Percentiles rank a stretch among this genome's conserved stretches.
Evolutionary conservation across 1,140 invertebrate species (phyloP).

Genomic region (Caenorhabditis inopinata): DNA sequence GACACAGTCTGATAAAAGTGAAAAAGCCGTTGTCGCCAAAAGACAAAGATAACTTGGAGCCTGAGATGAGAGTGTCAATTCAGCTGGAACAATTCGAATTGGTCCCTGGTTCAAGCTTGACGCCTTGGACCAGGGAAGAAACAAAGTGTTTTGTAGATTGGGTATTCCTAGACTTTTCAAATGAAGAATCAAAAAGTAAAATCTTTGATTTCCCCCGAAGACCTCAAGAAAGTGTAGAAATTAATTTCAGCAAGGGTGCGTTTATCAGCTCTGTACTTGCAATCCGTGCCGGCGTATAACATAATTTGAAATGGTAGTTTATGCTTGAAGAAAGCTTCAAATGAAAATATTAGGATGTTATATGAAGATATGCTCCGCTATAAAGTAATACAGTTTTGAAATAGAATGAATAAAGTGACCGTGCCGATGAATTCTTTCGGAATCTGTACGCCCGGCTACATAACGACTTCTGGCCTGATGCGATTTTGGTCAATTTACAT

Average conservation of each 20-base stretch:
- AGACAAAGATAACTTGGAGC: background rate
- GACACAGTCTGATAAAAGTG: background rate
- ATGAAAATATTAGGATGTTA: too few species aligned
- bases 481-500: too few species aligned
- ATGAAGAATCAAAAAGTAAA: slow-evolving; percentile 13
- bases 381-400: too few species aligned
- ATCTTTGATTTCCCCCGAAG: background rate
- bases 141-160: slow-evolving; percentile 4
- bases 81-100: slow-evolving; percentile 12
- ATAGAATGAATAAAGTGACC: too few species aligned
- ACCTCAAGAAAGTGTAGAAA: background rate
- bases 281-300: too few species aligned
- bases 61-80: background rate
- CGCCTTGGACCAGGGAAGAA: background rate
- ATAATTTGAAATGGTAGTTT: too few species aligned
- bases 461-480: too few species aligned
- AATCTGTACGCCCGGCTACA: too few species aligned
- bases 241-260: slow-evolving; percentile 4
- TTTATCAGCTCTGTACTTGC: too few species aligned
- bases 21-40: background rate
- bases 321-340: too few species aligned
- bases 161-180: slow-evolving; percentile 28
- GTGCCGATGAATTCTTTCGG: too few species aligned
- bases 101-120: background rate
- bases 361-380: too few species aligned